Conservation (phyloP, 2,113 vertebrate species). For the Grammomys surdaster region DNA sequence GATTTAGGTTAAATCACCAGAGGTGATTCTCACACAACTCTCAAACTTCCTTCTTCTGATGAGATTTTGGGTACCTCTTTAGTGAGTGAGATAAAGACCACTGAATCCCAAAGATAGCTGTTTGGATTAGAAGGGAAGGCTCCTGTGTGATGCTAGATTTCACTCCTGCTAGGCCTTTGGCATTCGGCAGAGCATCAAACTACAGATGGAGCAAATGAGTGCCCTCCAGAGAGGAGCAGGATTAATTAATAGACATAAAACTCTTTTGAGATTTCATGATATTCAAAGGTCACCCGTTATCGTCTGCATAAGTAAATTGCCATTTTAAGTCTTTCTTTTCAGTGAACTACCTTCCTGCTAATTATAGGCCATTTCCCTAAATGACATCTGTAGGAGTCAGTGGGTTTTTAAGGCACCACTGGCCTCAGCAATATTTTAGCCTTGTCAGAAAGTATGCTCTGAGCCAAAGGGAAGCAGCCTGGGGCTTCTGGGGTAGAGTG, state of each 20-base stretch:
- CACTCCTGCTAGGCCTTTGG: neutral
- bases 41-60: slow-evolving; percentile 56
- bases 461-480: neutral
- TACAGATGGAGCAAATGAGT: slow-evolving; percentile 56
- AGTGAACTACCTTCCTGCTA: slow-evolving; percentile 62
- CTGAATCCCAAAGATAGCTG: neutral
- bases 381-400: slow-evolving; percentile 64
- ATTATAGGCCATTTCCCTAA: slow-evolving; percentile 71
- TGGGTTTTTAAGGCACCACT: slow-evolving; percentile 66
- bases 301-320: slow-evolving; percentile 65
- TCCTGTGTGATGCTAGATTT: neutral
- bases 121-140: neutral
- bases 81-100: slow-evolving; percentile 48
- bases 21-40: slow-evolving; percentile 23
- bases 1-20: slow-evolving; percentile 52
- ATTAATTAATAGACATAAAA: slow-evolving; percentile 73
- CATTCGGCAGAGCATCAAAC: slow-evolving; percentile 3
- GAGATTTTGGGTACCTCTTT: neutral
- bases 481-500: neutral
- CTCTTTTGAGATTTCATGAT: slow-evolving; percentile 74
- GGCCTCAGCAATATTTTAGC: slow-evolving; percentile 65
- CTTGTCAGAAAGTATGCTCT: slow-evolving; percentile 51
- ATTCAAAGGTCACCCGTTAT: slow-evolving; percentile 70
- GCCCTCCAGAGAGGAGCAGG: slow-evolving; percentile 38
- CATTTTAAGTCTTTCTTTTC: slow-evolving; percentile 62